Conservation (phyloP, 2,113 vertebrate species). For the human region DNA sequence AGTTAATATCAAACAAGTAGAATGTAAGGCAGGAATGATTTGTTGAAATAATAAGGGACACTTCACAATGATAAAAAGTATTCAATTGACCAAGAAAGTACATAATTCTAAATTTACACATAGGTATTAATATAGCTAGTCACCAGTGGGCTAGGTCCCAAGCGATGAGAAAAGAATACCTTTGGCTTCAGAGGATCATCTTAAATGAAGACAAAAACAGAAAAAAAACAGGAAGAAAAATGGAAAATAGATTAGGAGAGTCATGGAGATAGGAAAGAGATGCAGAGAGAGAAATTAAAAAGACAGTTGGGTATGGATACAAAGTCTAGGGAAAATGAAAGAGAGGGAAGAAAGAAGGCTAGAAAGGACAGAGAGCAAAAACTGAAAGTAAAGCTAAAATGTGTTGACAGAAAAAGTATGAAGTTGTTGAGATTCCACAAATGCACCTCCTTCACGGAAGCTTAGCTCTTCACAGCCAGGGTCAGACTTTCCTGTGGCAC, state of each 20-base stretch:
- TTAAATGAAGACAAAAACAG: not conserved
- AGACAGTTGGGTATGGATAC: not conserved
- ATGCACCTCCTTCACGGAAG: not conserved
- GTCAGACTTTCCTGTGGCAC: not conserved
- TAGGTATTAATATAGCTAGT: not conserved
- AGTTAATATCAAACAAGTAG: conserved; percentile 3
- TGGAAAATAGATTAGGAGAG: not conserved
- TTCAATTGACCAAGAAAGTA: not conserved
- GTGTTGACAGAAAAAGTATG: not conserved
- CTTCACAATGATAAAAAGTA: not conserved
- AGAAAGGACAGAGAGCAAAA: not conserved
- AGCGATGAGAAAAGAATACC: not conserved
- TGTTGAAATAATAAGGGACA: not conserved
- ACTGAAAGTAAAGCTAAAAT: not conserved
- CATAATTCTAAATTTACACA: not conserved
- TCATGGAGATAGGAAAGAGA: not conserved
- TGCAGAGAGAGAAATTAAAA: not conserved
- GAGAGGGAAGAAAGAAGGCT: not conserved
- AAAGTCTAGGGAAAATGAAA: not conserved
- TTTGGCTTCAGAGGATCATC: not conserved
- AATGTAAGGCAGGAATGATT: not conserved
- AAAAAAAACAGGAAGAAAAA: not conserved
- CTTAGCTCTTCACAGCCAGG: not conserved
- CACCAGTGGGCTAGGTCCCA: not conserved
- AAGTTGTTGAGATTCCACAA: not conserved